Evolutionary conservation across 2,888 invertebrate species (phyloP).

Genomic region (Papilio demoleus): DNA sequence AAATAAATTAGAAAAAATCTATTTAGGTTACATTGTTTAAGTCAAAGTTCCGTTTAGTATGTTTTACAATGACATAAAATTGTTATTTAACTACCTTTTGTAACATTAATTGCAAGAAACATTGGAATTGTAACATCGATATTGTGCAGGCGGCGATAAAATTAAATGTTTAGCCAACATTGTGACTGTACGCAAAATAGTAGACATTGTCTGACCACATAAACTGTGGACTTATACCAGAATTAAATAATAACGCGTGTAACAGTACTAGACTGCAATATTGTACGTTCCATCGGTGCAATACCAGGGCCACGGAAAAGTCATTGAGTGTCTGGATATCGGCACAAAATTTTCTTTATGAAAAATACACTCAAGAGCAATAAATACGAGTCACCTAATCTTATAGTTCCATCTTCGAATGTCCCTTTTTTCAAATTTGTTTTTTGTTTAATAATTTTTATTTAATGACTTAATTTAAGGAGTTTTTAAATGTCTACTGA

Average conservation of each 20-base stretch:
- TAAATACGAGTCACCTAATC: too few species aligned
- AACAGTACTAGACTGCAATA: background rate
- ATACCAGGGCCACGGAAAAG: background rate
- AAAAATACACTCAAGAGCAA: too few species aligned
- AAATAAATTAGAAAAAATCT: too few species aligned
- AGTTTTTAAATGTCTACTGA: too few species aligned
- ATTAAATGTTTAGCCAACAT: conserved; percentile 28
- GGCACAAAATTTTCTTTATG: too few species aligned
- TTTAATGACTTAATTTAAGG: too few species aligned
- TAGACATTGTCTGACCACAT: background rate
- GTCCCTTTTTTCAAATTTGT: too few species aligned
- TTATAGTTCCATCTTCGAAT: too few species aligned
- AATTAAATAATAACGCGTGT: background rate
- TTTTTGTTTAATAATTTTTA: too few species aligned
- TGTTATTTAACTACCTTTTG: conserved; percentile 5
- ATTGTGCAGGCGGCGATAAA: conserved; percentile 17
- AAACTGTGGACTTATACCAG: background rate
- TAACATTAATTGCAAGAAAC: conserved; percentile 7
- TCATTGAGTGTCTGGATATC: too few species aligned
- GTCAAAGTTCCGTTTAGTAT: too few species aligned
- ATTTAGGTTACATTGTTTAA: too few species aligned
- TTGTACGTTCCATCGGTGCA: background rate
- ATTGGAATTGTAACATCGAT: background rate
- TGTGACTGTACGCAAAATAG: background rate
- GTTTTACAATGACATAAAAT: conserved; percentile 7